phyloP scores from a whole-genome alignment of 2,888 invertebrate genomes.

The Chaetogeoica ovagalla region DNA sequence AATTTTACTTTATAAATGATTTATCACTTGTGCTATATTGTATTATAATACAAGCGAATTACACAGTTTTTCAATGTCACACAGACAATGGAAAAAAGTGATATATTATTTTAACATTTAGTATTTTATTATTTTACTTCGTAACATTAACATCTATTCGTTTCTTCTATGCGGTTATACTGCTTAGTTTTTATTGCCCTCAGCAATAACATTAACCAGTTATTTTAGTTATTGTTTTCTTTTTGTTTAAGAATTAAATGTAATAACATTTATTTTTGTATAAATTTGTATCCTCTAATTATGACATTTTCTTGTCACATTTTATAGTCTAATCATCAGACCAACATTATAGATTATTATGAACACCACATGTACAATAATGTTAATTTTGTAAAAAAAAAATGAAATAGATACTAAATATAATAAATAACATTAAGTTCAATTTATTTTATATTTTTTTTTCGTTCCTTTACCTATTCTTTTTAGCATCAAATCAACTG shows the following conservation, averaged over 20 bases:
- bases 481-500: too few species aligned
- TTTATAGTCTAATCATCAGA: constrained; percentile 21
- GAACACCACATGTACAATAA: neutral
- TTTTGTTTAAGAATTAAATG: neutral
- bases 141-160: constrained; percentile 22
- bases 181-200: constrained; percentile 28
- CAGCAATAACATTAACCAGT: neutral
- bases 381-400: constrained; percentile 29
- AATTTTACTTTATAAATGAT: constrained; percentile 24
- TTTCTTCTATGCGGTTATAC: neutral
- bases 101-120: constrained; percentile 48
- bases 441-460: too few species aligned
- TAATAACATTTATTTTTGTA: neutral
- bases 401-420: constrained; percentile 10
- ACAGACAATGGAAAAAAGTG: neutral
- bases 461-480: too few species aligned
- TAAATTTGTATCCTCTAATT: neutral
- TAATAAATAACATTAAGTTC: too few species aligned
- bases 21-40: constrained; percentile 33
- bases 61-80: constrained; percentile 31
- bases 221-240: constrained; percentile 4
- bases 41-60: constrained; percentile 11
- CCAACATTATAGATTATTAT: neutral
- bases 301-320: neutral
- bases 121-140: constrained; percentile 41